Conservation (phyloP, 1,140 invertebrate genomes). For the Lasaia peninsularis region DNA sequence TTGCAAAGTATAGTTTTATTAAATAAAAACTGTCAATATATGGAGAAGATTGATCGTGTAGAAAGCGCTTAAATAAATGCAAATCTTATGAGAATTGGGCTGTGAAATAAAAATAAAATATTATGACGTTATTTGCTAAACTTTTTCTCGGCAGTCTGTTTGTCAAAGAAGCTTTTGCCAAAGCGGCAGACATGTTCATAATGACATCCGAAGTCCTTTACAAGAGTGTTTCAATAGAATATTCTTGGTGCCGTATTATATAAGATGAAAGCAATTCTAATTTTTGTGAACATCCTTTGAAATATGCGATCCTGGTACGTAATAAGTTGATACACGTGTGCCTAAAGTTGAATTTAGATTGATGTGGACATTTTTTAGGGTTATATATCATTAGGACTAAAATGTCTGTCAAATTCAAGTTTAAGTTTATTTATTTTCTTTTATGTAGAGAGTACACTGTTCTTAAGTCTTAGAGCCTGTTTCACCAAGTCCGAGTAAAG, state of each 20-base stretch:
- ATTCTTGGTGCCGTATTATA: not conserved
- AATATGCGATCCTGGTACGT: not conserved
- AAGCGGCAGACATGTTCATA: conserved; percentile 6
- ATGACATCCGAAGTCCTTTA: conserved; percentile 10
- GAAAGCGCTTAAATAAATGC: not conserved
- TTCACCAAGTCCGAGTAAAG: no score
- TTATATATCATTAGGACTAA: no score
- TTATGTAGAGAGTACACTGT: no score
- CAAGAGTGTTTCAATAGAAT: not conserved
- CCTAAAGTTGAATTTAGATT: no score
- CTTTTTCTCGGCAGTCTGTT: not conserved
- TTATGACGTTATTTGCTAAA: conserved; percentile 10
- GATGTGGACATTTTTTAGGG: no score
- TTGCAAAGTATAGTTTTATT: not conserved
- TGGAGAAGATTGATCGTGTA: not conserved
- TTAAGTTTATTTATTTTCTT: no score
- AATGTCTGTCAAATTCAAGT: no score
- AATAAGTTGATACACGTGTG: not conserved
- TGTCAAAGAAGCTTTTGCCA: conserved; percentile 4
- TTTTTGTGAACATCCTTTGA: conserved; percentile 3
- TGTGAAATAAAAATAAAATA: conserved; percentile 4
- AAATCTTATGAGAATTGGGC: not conserved
- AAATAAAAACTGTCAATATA: not conserved
- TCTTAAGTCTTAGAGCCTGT: no score
- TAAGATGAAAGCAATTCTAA: conserved; percentile 1